Evolutionary conservation across 2,888 invertebrate species (phyloP), one percentile per base, ranked within the genome.

Genomic region (Tillus elongatus): DNA sequence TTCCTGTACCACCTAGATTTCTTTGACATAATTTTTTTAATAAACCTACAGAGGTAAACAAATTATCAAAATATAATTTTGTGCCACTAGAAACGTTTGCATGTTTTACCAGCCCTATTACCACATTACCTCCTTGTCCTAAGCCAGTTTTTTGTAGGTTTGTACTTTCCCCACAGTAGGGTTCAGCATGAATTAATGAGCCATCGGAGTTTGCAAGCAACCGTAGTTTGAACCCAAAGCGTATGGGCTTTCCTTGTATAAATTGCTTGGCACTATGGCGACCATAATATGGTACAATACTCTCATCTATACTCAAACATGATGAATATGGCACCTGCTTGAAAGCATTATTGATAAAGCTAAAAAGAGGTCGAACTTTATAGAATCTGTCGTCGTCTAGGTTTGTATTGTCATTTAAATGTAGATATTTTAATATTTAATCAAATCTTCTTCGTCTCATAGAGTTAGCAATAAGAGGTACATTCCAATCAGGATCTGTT

Each of bases 41-140:
- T 26, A 39, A 16, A 12, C 13, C 13, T 6, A 36, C 32, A 14
- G 39, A 39, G 3, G 32, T 36, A 26, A 36, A 36, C 36, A 39
- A 24, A 36, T 39, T 39, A 19, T 39, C 39, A 27, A 31, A 39
- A 30, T 39, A 39, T 3, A 39, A 26, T 19, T 24, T 16, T 19
- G 31, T 15, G 4, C 39, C 39, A 13, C 24, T 31, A 11, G 31
- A 9, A 8, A 39, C 13, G 19, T 24, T 15, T 15, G 30, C 30
- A 30, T 39, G 35, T n/a, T 39, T 35, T 14, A 35, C 35, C 9
- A 35, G 13, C 11, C 39, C 39, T 13, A 35, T n/a, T n/a, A n/a
- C 30, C 4, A 39, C 35, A 30, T 39, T 15, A 30, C 30, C 26
- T 24, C 39, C 34, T 28, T 38, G 38, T 10, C 38, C 34, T 34